Evolutionary conservation across 2,888 invertebrate species (phyloP), one percentile per base, ranked within the genome.

Genomic region (Pandemis heparana): DNA sequence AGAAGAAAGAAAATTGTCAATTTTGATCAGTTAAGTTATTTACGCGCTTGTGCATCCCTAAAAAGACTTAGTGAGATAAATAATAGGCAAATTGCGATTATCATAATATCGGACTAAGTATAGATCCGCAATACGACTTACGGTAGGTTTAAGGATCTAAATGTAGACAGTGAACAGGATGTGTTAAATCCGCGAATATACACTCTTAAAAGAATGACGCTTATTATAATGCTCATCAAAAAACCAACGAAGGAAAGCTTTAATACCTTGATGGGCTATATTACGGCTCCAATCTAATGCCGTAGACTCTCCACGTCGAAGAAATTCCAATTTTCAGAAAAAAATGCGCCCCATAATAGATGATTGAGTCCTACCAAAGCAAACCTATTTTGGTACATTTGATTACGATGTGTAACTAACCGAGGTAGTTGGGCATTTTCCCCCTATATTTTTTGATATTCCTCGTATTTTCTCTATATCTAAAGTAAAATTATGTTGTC

Each of bases 381-480:
- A 53, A 65, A 8, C 51, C 48, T 16, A 65, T 51, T 65, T 38
- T 46, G 32, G 23, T 14, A 67, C 23, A 67, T 56, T 53, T 67
- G 48, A 61, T 63, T 56, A 59, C 8, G 59, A 43, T 23, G 60
- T 48, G 23, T 74, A 74, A 74, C 69, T 60, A 74, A 69, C 73
- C 69, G 60, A 64, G 23, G 18, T 48, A 69, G 14, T 69, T n/a
- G 48, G 48, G 32, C 56, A 46, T 38, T 65, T 64, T 64, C 16
- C 5, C 38, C 12, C 48, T 16, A 38, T 56, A 10, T 23, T 66
- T 38, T 66, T 53, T 63, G 39, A 62, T 63, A 62, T 68, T 73
- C 46, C 23, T 2, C 2, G 23, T 32, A 32, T 32, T 68, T 61
- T 53, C 39, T 51, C 12, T 62, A 9, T 67, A 14, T 16, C 46